Evolutionary conservation across 2,888 invertebrate species (phyloP).

Genomic region (Drosophila picticornis): DNA sequence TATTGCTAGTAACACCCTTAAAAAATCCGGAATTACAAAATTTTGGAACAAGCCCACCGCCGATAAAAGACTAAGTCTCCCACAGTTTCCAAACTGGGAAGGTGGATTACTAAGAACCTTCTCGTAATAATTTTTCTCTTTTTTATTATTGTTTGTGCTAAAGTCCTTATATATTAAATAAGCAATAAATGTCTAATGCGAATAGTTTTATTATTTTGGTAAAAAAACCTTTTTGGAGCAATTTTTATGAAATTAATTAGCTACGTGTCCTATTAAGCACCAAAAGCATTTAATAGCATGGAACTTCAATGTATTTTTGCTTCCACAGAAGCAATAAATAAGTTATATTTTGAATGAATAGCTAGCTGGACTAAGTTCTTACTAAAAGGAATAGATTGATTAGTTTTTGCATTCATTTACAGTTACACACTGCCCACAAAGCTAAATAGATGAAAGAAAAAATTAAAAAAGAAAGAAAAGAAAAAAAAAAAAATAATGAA

Average conservation of each 20-base stretch:
- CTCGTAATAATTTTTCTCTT: no score
- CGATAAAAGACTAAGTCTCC: no score
- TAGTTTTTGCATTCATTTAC: background rate
- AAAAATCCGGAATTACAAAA: no score
- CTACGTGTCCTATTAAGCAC: background rate
- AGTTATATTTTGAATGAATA: background rate
- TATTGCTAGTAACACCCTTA: no score
- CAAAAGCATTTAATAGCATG: background rate
- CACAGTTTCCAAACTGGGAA: no score
- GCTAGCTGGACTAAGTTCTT: background rate
- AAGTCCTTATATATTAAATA: background rate
- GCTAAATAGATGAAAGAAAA: background rate
- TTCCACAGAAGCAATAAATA: background rate
- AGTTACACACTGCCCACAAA: background rate
- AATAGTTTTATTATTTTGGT: background rate
- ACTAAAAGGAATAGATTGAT: background rate
- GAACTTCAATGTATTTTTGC: background rate
- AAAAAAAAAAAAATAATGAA: background rate
- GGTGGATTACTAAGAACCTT: no score
- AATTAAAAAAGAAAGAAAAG: background rate
- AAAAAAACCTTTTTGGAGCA: background rate
- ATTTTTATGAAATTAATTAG: background rate
- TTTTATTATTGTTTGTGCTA: no score
- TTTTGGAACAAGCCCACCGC: no score
- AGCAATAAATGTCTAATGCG: background rate